Evolutionary conservation across 2,888 invertebrate species (phyloP).

Genomic region (Sceliomorpha sp.): DNA sequence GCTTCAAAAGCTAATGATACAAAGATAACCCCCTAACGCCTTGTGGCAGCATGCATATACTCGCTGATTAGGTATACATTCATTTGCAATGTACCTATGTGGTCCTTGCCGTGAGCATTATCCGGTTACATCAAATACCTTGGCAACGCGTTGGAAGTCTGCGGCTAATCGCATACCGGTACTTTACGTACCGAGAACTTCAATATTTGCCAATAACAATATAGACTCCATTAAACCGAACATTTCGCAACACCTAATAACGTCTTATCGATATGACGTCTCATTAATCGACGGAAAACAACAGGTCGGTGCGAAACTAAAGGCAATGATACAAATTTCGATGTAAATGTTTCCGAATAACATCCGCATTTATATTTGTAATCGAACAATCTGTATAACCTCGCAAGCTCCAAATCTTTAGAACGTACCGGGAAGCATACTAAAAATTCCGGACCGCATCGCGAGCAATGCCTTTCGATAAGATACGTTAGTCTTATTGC

Average conservation of each 20-base stretch:
- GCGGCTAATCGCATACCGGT: slow-evolving; percentile 31
- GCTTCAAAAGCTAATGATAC: slow-evolving; percentile 77
- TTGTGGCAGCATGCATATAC: slow-evolving; percentile 42
- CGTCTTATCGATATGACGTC: background rate
- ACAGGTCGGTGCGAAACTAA: too few species aligned
- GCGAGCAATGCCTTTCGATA: slow-evolving; percentile 40
- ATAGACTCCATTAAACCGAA: slow-evolving; percentile 13
- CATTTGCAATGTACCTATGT: slow-evolving; percentile 25
- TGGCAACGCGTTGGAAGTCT: slow-evolving; percentile 29
- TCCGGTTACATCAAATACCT: slow-evolving; percentile 42
- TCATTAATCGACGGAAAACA: too few species aligned
- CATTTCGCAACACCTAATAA: slow-evolving; percentile 11
- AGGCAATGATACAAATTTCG: too few species aligned
- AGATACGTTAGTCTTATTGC: slow-evolving; percentile 37
- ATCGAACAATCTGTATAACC: too few species aligned
- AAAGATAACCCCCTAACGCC: slow-evolving; percentile 68
- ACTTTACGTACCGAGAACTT: background rate
- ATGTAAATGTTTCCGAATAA: too few species aligned
- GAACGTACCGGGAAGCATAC: slow-evolving; percentile 30
- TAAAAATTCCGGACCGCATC: slow-evolving; percentile 46
- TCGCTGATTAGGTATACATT: slow-evolving; percentile 41
- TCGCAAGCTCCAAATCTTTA: slow-evolving; percentile 16
- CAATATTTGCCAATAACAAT: slow-evolving; percentile 12
- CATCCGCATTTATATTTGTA: background rate
- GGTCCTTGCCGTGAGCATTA: slow-evolving; percentile 37